Evolutionary conservation across 2,888 invertebrate species (phyloP), one percentile per base, ranked within the genome.

Genomic region (Caenorhabditis imperialis): DNA sequence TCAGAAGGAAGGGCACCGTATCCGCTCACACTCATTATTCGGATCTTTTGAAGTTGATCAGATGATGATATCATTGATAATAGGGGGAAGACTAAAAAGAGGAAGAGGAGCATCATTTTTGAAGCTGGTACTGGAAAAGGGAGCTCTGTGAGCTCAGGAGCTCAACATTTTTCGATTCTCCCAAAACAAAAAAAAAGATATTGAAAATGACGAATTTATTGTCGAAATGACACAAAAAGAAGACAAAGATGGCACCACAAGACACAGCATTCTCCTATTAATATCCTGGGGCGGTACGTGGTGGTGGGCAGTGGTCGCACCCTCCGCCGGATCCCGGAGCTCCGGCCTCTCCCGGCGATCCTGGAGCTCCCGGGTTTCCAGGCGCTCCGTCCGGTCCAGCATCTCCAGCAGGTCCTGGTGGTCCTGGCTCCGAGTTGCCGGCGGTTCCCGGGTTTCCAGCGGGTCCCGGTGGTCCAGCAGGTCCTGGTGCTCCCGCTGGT

Each of bases 251-350:
- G 22, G 25, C 45, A 45, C n/a, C n/a, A n/a, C n/a, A n/a, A n/a
- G n/a, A n/a, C n/a, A n/a, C n/a, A n/a, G n/a, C 18, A 42, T 16
- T 40, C 37, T 37, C 20, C 18, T n/a, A 40, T 38, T 81, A 83
- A 79, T 84, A 84, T 70, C 84, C 84, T 47, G 84, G 84, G 16
- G 84, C 84, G 58, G 84, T 84, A 63, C 83, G 65, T 37, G 84
- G 84, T 47, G 84, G 81, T 62, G 84, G 82, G 48, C 84, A 84
- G 61, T 84, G 84, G 47, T 83, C 81, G 75, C 84, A 84, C 14
- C 81, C 83, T 60, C 81, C 78, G 53, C 73, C 75, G 51, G 48
- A 42, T 74, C 82, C 82, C 18, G 77, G 48, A 4, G 61, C 63
- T 77, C 78, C 81, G 16, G 77, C 71, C 7, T 77, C 73, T 74